Percentiles rank a stretch among this genome's conserved stretches.
Conservation (phyloP, 1,140 invertebrate genomes). For the Hirudo medicinalis region DNA sequence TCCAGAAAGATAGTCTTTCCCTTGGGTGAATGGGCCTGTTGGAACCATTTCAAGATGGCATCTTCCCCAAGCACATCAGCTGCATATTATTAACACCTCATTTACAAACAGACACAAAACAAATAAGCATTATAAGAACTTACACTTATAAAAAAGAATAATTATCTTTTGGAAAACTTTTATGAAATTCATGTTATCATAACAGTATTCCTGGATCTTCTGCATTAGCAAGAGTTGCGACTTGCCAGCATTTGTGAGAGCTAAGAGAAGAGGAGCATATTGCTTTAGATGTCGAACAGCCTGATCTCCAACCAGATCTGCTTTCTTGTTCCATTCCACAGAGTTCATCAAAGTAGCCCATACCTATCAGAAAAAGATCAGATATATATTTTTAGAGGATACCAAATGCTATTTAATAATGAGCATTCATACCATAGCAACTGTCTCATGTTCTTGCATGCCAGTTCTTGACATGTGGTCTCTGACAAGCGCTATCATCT, state of each 20-base stretch:
- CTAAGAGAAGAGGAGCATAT: slow-evolving; percentile 69
- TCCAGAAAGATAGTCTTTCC: slow-evolving; percentile 92
- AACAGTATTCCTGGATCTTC: slow-evolving; percentile 90
- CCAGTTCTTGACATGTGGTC: slow-evolving; percentile 66
- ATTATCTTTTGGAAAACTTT: slow-evolving; percentile 94
- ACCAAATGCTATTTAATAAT: background rate
- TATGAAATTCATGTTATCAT: slow-evolving; percentile 97
- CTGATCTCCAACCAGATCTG: slow-evolving; percentile 85
- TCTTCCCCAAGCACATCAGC: slow-evolving; percentile 36
- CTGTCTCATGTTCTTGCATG: slow-evolving; percentile 77
- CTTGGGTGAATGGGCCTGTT: slow-evolving; percentile 60
- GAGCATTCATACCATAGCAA: slow-evolving; percentile 45
- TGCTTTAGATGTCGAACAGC: slow-evolving; percentile 74
- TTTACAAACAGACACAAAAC: background rate
- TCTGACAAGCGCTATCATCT: slow-evolving; percentile 45
- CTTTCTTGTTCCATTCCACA: slow-evolving; percentile 95
- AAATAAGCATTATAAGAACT: slow-evolving; percentile 30
- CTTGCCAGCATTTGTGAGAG: slow-evolving; percentile 63
- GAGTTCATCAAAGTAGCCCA: slow-evolving; percentile 85
- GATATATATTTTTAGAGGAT: background rate
- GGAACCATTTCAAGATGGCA: slow-evolving; percentile 34
- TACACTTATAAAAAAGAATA: slow-evolving; percentile 84
- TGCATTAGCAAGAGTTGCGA: slow-evolving; percentile 73
- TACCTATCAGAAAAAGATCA: slow-evolving; percentile 43
- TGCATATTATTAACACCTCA: slow-evolving; percentile 12